Percentiles rank a stretch among this genome's conserved stretches.
These are phyloP conservation scores for Ramphastos sulfuratus DNA, from an alignment of 2,113 vertebrate genomes.

Conservation along the genomic window DNA sequence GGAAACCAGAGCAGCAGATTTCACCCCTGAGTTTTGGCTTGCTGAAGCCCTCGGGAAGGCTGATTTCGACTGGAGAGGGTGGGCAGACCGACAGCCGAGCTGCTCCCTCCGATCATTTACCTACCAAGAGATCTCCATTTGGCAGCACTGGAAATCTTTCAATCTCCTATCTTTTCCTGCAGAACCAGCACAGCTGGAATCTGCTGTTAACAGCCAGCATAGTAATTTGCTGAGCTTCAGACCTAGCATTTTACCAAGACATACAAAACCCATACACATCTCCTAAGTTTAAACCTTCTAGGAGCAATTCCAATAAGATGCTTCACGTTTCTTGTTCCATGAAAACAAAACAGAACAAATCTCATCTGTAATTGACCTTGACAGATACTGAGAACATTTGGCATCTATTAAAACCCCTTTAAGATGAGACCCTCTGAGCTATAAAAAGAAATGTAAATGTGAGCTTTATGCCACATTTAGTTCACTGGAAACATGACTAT, in stretches of 20 bases:
- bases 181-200: neutral
- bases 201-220: neutral
- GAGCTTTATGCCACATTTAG: neutral
- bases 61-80: fast-evolving
- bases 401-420: slow-evolving; percentile 14
- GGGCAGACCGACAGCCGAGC: fast-evolving
- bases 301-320: slow-evolving; percentile 46
- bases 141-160: neutral
- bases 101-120: neutral
- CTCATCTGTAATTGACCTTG: slow-evolving; percentile 38
- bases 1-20: neutral
- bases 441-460: slow-evolving; percentile 23
- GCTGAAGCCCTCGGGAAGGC: neutral
- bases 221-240: slow-evolving; percentile 26
- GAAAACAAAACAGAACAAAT: neutral
- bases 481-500: neutral
- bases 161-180: neutral
- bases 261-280: neutral
- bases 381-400: slow-evolving; percentile 37
- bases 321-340: neutral
- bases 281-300: slow-evolving; percentile 28
- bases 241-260: neutral
- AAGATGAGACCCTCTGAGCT: slow-evolving; percentile 22
- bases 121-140: neutral
- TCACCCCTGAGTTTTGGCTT: neutral